phyloP scores from a whole-genome alignment of 2,888 invertebrate genomes.

The Hetaerina titia region DNA sequence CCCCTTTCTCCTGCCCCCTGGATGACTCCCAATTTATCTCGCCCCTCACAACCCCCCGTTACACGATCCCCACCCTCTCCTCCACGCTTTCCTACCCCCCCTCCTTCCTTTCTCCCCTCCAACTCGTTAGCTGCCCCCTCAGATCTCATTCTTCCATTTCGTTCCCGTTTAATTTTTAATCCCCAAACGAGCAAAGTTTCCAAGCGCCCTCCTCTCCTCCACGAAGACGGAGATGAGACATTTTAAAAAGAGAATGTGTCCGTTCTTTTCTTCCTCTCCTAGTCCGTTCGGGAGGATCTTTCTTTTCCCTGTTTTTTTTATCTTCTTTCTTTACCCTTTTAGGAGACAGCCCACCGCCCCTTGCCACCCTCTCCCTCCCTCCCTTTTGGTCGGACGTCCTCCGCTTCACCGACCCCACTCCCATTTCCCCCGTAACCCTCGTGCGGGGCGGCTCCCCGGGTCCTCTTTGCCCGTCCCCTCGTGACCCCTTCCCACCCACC shows the following conservation, averaged over 20 bases:
- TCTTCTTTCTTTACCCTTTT: background rate
- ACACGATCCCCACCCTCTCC: too few species aligned
- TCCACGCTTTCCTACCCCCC: background rate
- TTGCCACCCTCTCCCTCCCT: background rate
- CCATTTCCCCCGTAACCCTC: background rate
- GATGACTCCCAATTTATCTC: constrained; percentile 44
- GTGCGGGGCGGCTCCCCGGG: too few species aligned
- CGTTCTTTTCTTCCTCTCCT: background rate
- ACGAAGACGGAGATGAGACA: constrained; percentile 2
- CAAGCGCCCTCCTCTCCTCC: background rate
- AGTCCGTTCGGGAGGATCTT: background rate
- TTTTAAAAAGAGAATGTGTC: background rate
- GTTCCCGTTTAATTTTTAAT: constrained; percentile 56
- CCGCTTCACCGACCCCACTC: background rate
- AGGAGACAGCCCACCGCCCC: background rate
- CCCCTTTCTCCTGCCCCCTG: background rate
- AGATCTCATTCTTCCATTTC: background rate
- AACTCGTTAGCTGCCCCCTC: background rate
- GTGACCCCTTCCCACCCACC: background rate
- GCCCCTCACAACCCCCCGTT: background rate
- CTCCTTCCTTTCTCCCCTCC: background rate
- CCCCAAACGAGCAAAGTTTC: constrained; percentile 53
- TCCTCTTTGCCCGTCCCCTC: background rate
- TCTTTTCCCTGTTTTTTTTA: background rate
- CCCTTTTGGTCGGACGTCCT: background rate